Base-by-base conservation (phyloP, 2,797 vertebrate species). In the Myripristis murdjan region DNA sequence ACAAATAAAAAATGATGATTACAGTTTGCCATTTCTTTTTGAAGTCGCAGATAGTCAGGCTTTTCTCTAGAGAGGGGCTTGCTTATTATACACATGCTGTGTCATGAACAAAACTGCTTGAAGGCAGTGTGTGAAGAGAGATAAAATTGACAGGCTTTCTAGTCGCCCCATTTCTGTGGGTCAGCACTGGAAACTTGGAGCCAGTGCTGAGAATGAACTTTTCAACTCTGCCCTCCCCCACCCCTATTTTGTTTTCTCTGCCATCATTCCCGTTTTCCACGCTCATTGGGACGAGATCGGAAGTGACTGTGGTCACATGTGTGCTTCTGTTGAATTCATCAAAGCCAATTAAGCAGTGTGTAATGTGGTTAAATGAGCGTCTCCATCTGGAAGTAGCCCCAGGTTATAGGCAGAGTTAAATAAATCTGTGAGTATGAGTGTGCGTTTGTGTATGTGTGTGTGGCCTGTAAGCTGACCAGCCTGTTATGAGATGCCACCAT, bases 351-450 rank as follows among this genome's bases (percentile, higher is more conserved):
- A 92, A 84, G 82, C 84, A 75, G 79, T 35, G 24, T 77, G 79
- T 93, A 92, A 93, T 92, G 77, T 79, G 81, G 90, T 93, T 93
- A 94, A 88, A 88, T 89, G 81, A 91, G 78, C 76, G 58, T 83
- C 89, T 87, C 88, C 86, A 81, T 87, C 87, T 87, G 87, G 88
- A 90, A 82, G 82, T 75, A 82, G 74, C 87, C 75, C 24, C 33
- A 59, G 65, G 70, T 43, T 44, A 57, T 56, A 69, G 82, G 83
- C 84, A 69, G 73, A 83, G 69, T 85, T 81, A 67, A 77, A 81
- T 91, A 76, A 86, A 81, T 87, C 60, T 77, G 53, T 66, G 62
- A 69, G 75, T 73, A 6, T 70, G 24, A 67, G 57, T 57, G 60
- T 64, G 31, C 66, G 26, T 72, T 61, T 57, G 67, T 71, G 59